phyloP scores from a whole-genome alignment of 2,888 invertebrate genomes.

The Molorchus minor region DNA sequence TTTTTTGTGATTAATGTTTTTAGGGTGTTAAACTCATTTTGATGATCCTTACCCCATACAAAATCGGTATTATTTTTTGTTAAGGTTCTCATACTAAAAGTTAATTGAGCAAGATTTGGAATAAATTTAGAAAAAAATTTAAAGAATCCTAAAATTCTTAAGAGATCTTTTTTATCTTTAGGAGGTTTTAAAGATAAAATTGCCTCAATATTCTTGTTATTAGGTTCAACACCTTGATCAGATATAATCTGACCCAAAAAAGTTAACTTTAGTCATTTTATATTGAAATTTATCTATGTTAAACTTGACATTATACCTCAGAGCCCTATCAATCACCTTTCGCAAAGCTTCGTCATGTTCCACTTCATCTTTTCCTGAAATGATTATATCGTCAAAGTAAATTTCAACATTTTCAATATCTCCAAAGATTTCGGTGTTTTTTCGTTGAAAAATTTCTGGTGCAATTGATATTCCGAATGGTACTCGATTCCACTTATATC shows the following conservation, averaged over 20 bases:
- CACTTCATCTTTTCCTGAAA: constrained; percentile 28
- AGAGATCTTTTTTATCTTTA: constrained; percentile 29
- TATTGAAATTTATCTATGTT: constrained; percentile 39
- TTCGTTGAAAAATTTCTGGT: constrained; percentile 44
- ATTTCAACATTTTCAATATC: constrained; percentile 42
- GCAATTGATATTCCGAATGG: constrained; percentile 44
- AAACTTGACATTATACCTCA: constrained; percentile 31
- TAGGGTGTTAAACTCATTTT: neutral
- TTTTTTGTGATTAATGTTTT: neutral
- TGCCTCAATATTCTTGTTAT: constrained; percentile 31
- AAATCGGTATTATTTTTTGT: constrained; percentile 31
- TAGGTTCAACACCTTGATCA: constrained; percentile 29
- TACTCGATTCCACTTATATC: constrained; percentile 42
- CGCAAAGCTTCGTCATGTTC: constrained; percentile 36
- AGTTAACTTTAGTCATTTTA: constrained; percentile 25
- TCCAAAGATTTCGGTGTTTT: constrained; percentile 38
- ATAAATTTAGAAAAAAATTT: constrained; percentile 42
- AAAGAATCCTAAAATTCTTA: constrained; percentile 34
- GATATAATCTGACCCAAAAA: constrained; percentile 33
- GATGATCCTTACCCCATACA: neutral
- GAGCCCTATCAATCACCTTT: constrained; percentile 27
- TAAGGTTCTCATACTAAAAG: constrained; percentile 28
- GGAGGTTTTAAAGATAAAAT: constrained; percentile 26
- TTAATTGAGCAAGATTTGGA: constrained; percentile 34
- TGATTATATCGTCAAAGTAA: constrained; percentile 47